Evolutionary conservation across 2,797 vertebrate genomes (phyloP).

Genomic region (Sebastolobus altivelis): DNA sequence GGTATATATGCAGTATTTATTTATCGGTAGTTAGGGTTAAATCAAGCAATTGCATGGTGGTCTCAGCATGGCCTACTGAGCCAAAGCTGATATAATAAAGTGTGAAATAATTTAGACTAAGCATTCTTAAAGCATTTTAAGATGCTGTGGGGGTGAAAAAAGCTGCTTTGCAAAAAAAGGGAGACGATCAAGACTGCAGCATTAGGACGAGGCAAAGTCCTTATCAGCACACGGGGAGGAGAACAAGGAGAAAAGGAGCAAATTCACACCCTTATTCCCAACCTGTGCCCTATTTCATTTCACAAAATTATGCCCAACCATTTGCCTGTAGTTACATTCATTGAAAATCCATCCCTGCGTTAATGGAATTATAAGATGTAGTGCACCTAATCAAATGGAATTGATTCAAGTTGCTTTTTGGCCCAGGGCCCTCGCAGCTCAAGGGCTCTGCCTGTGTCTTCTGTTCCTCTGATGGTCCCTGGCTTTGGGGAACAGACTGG

Average conservation of each 20-base stretch:
- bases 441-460: slow-evolving; percentile 67
- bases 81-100: slow-evolving; percentile 59
- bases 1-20: slow-evolving; percentile 33
- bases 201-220: slow-evolving; percentile 53
- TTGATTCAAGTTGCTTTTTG: slow-evolving; percentile 85
- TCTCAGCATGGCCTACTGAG: slow-evolving; percentile 40
- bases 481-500: slow-evolving; percentile 48
- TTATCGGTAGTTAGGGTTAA: slow-evolving; percentile 45
- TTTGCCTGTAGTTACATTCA: slow-evolving; percentile 84
- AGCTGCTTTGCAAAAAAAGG: slow-evolving; percentile 40
- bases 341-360: slow-evolving; percentile 84
- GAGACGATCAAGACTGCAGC: slow-evolving; percentile 54
- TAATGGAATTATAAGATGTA: slow-evolving; percentile 88
- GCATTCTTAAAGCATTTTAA: slow-evolving; percentile 54
- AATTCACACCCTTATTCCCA: slow-evolving; percentile 67
- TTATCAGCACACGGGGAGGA: slow-evolving; percentile 61
- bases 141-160: slow-evolving; percentile 21
- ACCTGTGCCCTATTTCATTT: slow-evolving; percentile 80
- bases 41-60: slow-evolving; percentile 41
- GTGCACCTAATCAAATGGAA: slow-evolving; percentile 86
- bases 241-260: slow-evolving; percentile 51
- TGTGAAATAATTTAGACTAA: slow-evolving; percentile 57
- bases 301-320: slow-evolving; percentile 79
- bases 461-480: slow-evolving; percentile 63
- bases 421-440: slow-evolving; percentile 68